Percentiles rank a stretch among this genome's conserved stretches.
Conservation (phyloP, 2,113 vertebrate species). For the Heloderma charlesbogerti region DNA sequence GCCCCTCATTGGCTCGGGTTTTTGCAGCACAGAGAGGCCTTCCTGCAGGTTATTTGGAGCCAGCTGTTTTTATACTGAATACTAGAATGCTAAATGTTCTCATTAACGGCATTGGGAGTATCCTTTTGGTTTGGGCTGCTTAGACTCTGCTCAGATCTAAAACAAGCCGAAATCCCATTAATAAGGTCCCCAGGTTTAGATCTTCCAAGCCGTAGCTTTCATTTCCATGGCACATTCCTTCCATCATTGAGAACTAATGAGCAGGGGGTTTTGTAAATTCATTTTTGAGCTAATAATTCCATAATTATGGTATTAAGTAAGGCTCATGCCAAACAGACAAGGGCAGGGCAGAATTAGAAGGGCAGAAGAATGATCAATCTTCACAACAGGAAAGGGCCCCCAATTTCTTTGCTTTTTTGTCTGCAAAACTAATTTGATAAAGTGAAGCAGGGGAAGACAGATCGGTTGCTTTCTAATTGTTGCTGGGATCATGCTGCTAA, state of each 20-base stretch:
- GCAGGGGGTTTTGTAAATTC: conserved; percentile 45
- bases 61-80: conserved; percentile 39
- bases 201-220: conserved; percentile 44
- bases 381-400: conserved; percentile 40
- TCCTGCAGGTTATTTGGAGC: conserved; percentile 42
- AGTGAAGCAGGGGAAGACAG: conserved; percentile 37
- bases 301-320: conserved; percentile 51
- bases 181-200: conserved; percentile 45
- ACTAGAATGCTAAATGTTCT: conserved; percentile 39
- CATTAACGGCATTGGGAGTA: conserved; percentile 45
- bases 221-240: conserved; percentile 41
- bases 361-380: conserved; percentile 34
- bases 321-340: conserved; percentile 27
- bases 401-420: conserved; percentile 37
- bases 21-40: background rate
- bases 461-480: conserved; percentile 32
- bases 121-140: conserved; percentile 28
- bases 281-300: conserved; percentile 51
- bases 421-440: conserved; percentile 55
- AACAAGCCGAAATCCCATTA: conserved; percentile 44
- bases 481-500: conserved; percentile 40
- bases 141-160: conserved; percentile 41
- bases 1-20: conserved; percentile 7
- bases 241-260: conserved; percentile 54
- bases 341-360: conserved; percentile 32